phyloP scores from a whole-genome alignment of 2,113 vertebrate species.

The Xyrauchen texanus region DNA sequence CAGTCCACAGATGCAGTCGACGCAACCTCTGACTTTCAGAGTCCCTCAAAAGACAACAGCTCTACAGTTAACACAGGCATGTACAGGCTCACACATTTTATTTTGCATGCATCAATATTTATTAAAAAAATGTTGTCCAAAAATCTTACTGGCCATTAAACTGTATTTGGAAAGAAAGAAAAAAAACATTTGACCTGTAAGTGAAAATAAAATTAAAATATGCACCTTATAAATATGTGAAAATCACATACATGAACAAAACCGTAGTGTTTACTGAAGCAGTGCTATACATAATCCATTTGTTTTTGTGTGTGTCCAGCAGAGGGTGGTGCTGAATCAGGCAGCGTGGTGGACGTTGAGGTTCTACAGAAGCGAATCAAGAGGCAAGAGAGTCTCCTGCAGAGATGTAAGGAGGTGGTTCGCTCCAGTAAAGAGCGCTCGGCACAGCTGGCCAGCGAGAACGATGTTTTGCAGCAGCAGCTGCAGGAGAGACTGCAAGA shows the following conservation, averaged over 20 bases:
- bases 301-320: slow-evolving; percentile 49
- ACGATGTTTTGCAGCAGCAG: slow-evolving; percentile 91
- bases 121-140: too few relatives aligned
- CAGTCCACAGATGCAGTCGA: slow-evolving; percentile 51
- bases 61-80: slow-evolving; percentile 61
- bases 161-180: too few relatives aligned
- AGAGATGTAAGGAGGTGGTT: slow-evolving; percentile 85
- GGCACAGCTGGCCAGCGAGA: slow-evolving; percentile 83
- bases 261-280: too few relatives aligned
- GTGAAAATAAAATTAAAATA: too few relatives aligned
- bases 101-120: too few relatives aligned
- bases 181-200: too few relatives aligned
- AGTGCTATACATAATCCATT: not conserved
- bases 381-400: slow-evolving; percentile 88
- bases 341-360: slow-evolving; percentile 73
- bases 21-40: slow-evolving; percentile 63
- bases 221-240: too few relatives aligned
- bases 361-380: slow-evolving; percentile 83
- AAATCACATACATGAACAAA: too few relatives aligned
- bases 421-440: slow-evolving; percentile 83
- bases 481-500: slow-evolving; percentile 93
- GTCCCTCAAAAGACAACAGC: slow-evolving; percentile 64
- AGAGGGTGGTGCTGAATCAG: slow-evolving; percentile 74
- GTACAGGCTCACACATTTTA: too few relatives aligned
- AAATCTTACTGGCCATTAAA: too few relatives aligned